Evolutionary conservation across 2,113 vertebrate species (phyloP).

Genomic region (Oxygymnocypris stewartii): DNA sequence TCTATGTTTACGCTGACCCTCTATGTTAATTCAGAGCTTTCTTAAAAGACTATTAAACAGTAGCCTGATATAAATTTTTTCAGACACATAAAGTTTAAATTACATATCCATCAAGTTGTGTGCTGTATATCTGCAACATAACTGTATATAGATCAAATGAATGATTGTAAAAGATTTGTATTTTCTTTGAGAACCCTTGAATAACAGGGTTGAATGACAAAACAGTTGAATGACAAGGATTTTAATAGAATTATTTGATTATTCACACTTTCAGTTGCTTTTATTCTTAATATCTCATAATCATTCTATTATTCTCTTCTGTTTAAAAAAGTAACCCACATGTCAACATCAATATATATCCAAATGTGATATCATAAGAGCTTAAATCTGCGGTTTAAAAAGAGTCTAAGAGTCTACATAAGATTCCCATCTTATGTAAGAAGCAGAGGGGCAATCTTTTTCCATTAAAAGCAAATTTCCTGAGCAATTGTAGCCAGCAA

Average conservation of each 20-base stretch:
- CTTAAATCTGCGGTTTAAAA: not conserved
- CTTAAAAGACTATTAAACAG: not conserved
- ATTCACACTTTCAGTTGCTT: not conserved
- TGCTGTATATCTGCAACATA: not conserved
- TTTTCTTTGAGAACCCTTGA: not conserved
- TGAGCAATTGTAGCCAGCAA: constrained; percentile 45
- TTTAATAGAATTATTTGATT: not conserved
- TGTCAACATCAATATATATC: constrained; percentile 10
- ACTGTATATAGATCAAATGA: not conserved
- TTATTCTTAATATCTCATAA: not conserved
- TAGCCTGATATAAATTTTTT: not conserved
- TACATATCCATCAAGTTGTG: not conserved
- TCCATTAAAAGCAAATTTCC: constrained; percentile 51
- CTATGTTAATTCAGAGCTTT: not conserved
- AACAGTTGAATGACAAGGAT: not conserved
- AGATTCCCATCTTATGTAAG: constrained; percentile 27
- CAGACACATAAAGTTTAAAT: not conserved
- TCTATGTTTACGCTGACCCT: not conserved
- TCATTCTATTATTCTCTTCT: not conserved
- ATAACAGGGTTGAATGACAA: not conserved
- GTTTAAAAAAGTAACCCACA: not conserved
- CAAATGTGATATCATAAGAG: not conserved
- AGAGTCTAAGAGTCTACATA: not conserved
- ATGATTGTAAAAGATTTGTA: not conserved
- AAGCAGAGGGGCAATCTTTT: constrained; percentile 32